A percentile compares a stretch with the other conserved stretches of the same genome.
Conservation (phyloP, 1,140 invertebrate genomes). For the Chymomyza costata region DNA sequence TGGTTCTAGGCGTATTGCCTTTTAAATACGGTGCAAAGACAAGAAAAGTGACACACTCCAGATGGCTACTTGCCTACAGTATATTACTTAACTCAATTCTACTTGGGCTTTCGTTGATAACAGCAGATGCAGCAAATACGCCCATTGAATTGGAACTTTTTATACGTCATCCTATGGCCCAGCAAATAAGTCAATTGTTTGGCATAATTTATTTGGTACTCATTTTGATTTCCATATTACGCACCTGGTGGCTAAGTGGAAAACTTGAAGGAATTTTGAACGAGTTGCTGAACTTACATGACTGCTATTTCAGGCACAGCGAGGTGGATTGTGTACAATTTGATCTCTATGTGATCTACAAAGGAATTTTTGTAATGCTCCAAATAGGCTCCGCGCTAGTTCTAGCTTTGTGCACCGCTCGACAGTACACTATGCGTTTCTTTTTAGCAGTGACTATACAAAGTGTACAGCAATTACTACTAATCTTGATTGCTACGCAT, state of each 20-base stretch:
- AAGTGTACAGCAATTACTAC: neutral
- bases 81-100: conserved; percentile 23
- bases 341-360: conserved; percentile 27
- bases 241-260: conserved; percentile 24
- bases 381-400: conserved; percentile 15
- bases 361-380: conserved; percentile 14
- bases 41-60: conserved; percentile 25
- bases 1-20: conserved; percentile 39
- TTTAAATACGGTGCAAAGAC: conserved; percentile 27
- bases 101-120: neutral
- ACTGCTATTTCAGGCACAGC: conserved; percentile 9
- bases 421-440: too few species aligned
- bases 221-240: conserved; percentile 4
- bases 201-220: neutral
- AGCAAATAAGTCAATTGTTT: conserved; percentile 17
- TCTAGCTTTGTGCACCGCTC: too few species aligned
- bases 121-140: neutral
- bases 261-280: conserved; percentile 21
- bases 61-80: conserved; percentile 43
- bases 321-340: conserved; percentile 14
- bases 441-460: neutral
- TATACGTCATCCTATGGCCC: conserved; percentile 19
- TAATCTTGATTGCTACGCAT: conserved; percentile 32
- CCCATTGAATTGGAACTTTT: conserved; percentile 17
- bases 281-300: conserved; percentile 16